Percentiles rank a stretch among this genome's conserved stretches.
These are phyloP conservation scores for Nycteola revayana DNA, from an alignment of 2,888 invertebrate species.

Conservation along the genomic window DNA sequence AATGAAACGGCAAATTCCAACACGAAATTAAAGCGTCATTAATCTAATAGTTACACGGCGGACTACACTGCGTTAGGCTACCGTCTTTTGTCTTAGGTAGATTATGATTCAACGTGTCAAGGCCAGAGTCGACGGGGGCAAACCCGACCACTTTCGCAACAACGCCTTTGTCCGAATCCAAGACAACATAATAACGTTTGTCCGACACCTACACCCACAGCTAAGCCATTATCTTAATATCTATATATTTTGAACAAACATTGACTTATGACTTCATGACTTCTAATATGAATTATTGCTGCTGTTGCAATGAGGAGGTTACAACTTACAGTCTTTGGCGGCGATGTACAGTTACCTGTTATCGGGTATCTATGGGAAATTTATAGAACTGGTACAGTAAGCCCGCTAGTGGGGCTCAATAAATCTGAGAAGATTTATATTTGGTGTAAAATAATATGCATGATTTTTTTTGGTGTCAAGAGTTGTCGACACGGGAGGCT, in stretches of 20 bases:
- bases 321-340: neutral
- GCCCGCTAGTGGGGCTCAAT: no score
- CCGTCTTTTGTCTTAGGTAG: constrained; percentile 26
- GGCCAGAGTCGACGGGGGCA: constrained; percentile 36
- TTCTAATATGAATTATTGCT: constrained; percentile 31
- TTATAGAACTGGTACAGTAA: no score
- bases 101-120: constrained; percentile 50
- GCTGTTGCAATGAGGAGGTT: constrained; percentile 6
- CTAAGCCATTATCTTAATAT: constrained; percentile 34
- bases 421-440: no score
- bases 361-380: no score
- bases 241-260: constrained; percentile 45
- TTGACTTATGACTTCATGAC: constrained; percentile 32
- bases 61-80: constrained; percentile 2
- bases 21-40: no score
- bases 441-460: no score
- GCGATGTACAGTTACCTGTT: no score
- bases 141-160: constrained; percentile 48
- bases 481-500: no score
- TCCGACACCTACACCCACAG: constrained; percentile 29
- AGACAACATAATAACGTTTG: constrained; percentile 30
- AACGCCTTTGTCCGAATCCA: constrained; percentile 37
- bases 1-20: no score
- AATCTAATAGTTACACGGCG: no score
- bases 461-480: no score